Evolutionary conservation across 2,797 vertebrate species (phyloP), one percentile per base, ranked within the genome.

Genomic region (Sarcophilus harrisii): DNA sequence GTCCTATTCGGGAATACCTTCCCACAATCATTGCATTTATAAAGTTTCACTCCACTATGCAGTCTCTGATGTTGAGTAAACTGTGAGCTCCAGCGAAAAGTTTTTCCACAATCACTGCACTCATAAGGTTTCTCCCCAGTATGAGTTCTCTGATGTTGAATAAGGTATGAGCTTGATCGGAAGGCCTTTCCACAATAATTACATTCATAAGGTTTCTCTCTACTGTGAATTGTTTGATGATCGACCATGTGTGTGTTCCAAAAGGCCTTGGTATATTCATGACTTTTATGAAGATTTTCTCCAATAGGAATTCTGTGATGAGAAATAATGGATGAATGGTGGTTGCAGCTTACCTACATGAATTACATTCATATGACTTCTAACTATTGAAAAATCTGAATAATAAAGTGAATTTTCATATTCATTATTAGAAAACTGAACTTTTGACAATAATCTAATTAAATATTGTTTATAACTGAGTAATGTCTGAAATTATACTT

Each of bases 81-180:
- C 10, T 87, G 73, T 45, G 73, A 87, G 38, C 73, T 87, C 73
- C 73, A 87, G 21, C 73, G 73, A 10, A 87, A 87, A 38, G 38
- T 87, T 87, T 87, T 87, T 87, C 73, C 73, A 87, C 73, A 87
- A 27, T 87, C 73, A 87, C 38, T 87, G 38, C 73, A 87, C 45
- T 87, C 73, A 87, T 87, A 87, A 87, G 73, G 73, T 87, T 87
- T 87, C 73, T 87, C 73, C 73, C 73, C 73, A 49, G 73, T 87
- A 27, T 87, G 73, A 49, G 73, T 87, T 87, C 73, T 87, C 38
- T 87, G 73, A 87, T 87, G 73, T 45, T 87, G 73, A 87, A 87
- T 87, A 87, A 87, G 73, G 38, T 87, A 87, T 49, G 73, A 87
- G 38, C 73, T 87, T 45, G 73, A 87, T 21, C 73, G 73, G 38